Percentiles rank a stretch among this genome's conserved stretches.
Conservation (phyloP, 2,797 vertebrate genomes). For the Lepus oiostolus region DNA sequence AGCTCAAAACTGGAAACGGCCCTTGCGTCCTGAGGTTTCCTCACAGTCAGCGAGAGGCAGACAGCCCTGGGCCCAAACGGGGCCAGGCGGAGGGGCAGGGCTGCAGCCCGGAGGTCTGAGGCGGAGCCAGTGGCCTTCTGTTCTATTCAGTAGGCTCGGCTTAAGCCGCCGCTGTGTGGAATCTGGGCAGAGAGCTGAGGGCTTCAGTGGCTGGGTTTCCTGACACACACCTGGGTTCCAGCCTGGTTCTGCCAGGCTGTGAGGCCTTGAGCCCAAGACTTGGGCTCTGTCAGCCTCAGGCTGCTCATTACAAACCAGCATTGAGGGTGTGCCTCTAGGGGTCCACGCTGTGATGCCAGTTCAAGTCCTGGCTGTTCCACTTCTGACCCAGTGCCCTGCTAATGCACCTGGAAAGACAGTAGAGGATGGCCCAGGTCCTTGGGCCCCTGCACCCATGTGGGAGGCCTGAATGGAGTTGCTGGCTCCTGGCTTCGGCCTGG, state of each 20-base stretch:
- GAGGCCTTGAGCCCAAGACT: background rate
- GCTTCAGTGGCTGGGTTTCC: background rate
- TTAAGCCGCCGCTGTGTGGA: background rate
- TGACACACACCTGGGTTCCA: background rate
- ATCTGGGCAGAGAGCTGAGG: no score
- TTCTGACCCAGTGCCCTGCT: no score
- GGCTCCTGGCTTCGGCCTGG: no score
- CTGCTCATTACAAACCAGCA: background rate
- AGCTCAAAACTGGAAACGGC: conserved; percentile 18
- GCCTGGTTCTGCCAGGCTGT: background rate
- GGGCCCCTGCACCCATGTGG: no score
- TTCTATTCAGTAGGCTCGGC: background rate
- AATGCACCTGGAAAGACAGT: no score
- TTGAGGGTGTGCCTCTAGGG: no score
- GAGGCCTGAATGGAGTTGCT: no score
- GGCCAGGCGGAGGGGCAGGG: background rate
- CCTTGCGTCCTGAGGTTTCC: background rate
- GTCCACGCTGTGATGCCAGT: no score
- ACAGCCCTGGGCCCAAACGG: background rate
- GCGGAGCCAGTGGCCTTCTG: rapidly evolving
- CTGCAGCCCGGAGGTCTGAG: background rate
- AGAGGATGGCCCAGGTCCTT: no score
- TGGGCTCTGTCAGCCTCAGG: rapidly evolving
- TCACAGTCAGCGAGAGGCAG: background rate
- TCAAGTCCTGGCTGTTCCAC: no score